Evolutionary conservation across 2,113 vertebrate species (phyloP), one percentile per base, ranked within the genome.

Genomic region (Alligator sinensis): DNA sequence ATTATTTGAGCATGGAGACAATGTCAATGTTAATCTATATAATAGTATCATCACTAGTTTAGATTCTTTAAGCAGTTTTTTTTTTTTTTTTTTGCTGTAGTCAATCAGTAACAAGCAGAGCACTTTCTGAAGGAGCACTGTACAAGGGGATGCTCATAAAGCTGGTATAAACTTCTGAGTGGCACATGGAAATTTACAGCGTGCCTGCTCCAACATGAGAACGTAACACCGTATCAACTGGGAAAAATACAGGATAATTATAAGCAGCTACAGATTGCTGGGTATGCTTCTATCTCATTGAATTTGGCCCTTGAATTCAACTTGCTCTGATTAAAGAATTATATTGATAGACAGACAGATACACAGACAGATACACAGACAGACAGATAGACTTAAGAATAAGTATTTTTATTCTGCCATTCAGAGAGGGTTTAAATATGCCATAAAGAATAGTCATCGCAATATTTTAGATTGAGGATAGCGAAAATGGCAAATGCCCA

Each of bases 111-210:
- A 94, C 58, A 89, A 59, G 72, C 59, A 92, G 90, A 72, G 21
- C 57, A 78, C 3, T 15, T 59, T 94, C 90, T 55, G 54, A 91
- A 61, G 58, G n/a, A 38, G 74, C 80, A 79, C 63, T 17, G 68
- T 80, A 2, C 79, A 94, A 95, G 94, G 64, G 86, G 91, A 94
- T 92, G 87, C 95, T 95, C 91, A 30, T 18, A 89, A 91, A 96
- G 77, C 88, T 86, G 64, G 64, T 80, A 86, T 59, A 82, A 94
- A 93, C 61, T 83, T 90, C 74, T 91, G 77, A 91, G 90, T 18
- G 89, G 82, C 75, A 94, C 90, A 95, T 89, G 90, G 96, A 97
- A 97, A 97, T 96, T 96, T 96, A 96, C 96, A 38, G 93, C 77
- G 27, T 38, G 14, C 81, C 93, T 91, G 84, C 61, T 21, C 54